Conservation (phyloP, 2,888 invertebrate genomes). For the Xestia c-nigrum region DNA sequence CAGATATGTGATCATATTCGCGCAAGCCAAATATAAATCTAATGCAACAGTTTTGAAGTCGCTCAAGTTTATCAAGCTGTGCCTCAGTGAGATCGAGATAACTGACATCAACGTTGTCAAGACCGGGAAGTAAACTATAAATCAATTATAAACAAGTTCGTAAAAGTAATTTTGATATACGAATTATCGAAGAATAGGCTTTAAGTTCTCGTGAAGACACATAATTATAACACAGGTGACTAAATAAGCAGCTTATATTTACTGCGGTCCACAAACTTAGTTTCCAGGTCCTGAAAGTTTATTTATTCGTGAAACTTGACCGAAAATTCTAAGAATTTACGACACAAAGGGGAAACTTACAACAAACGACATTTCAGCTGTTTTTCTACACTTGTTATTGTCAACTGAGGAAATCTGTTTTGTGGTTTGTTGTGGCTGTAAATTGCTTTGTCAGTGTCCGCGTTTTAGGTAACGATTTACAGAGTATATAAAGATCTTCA, state of each 20-base stretch:
- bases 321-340: conserved; percentile 12
- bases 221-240: no score
- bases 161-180: background rate
- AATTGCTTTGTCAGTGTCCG: background rate
- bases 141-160: no score
- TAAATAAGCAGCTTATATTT: background rate
- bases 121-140: no score
- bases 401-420: conserved; percentile 5
- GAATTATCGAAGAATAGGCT: background rate
- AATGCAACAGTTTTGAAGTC: no score
- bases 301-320: conserved; percentile 39
- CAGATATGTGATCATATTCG: no score
- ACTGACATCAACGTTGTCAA: no score
- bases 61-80: no score
- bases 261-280: conserved; percentile 2
- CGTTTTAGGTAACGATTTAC: no score
- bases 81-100: no score
- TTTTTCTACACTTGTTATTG: conserved; percentile 29
- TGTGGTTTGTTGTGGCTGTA: conserved; percentile 3
- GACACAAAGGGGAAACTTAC: conserved; percentile 5
- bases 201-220: background rate
- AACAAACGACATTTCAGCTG: conserved; percentile 4
- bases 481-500: no score
- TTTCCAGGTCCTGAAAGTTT: conserved; percentile 15
- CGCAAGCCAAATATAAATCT: no score